Conservation (phyloP, 2,888 invertebrate genomes). For the Aplocera efformata region DNA sequence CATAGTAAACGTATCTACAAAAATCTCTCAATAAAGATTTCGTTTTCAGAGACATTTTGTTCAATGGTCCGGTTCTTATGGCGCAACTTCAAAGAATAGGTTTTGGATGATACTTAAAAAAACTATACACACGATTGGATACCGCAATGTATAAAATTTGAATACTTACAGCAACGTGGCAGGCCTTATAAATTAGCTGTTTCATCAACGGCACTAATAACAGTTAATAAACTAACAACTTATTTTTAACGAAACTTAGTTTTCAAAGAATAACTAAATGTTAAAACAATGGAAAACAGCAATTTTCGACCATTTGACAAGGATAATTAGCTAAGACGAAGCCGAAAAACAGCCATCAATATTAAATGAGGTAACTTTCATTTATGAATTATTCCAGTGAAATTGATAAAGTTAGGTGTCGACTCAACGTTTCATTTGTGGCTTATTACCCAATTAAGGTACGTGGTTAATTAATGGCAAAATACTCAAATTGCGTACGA, state of each 20-base stretch:
- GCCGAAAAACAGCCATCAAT: constrained; percentile 21
- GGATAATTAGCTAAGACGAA: constrained; percentile 21
- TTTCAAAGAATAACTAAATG: constrained; percentile 16
- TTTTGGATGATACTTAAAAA: constrained; percentile 6
- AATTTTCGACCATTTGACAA: constrained; percentile 33
- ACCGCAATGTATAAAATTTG: background rate
- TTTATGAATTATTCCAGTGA: constrained; percentile 25
- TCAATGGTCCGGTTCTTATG: constrained; percentile 18
- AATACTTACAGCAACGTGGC: background rate
- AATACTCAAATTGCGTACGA: background rate
- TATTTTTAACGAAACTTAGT: constrained; percentile 23
- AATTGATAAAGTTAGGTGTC: constrained; percentile 35
- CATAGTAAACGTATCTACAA: constrained; percentile 61
- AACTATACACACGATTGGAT: constrained; percentile 11
- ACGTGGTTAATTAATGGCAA: constrained; percentile 28
- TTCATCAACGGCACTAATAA: constrained; percentile 3
- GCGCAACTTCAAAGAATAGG: constrained; percentile 15
- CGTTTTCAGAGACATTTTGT: constrained; percentile 48
- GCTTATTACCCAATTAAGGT: constrained; percentile 24
- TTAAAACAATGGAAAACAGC: constrained; percentile 25
- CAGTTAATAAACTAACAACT: constrained; percentile 18
- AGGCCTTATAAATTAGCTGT: constrained; percentile 1
- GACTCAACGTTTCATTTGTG: constrained; percentile 14
- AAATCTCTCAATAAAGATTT: constrained; percentile 47
- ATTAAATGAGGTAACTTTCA: constrained; percentile 22